Evolutionary conservation across 1,140 invertebrate species (phyloP).

Genomic region (Drosophila mojavensis): DNA sequence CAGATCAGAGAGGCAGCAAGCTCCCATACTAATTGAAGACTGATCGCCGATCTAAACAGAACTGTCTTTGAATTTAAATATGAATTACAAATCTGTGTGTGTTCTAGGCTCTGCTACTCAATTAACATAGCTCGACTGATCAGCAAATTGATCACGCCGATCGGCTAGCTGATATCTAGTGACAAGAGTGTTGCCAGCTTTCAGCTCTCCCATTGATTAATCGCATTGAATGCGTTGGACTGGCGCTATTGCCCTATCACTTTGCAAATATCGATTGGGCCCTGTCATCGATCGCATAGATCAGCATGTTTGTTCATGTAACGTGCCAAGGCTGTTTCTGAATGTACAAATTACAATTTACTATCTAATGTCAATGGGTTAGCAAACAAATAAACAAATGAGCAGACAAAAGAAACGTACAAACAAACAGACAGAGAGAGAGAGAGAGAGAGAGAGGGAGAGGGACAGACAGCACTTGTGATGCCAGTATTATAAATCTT

Average conservation of each 20-base stretch:
- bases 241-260: neutral
- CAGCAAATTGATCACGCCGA: too few species aligned
- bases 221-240: too few species aligned
- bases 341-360: constrained; percentile 40
- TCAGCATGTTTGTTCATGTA: constrained; percentile 18
- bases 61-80: too few species aligned
- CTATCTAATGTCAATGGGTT: constrained; percentile 54
- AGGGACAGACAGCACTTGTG: constrained; percentile 6
- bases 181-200: too few species aligned
- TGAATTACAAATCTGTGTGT: too few species aligned
- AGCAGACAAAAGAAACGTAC: constrained; percentile 36
- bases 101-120: too few species aligned
- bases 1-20: too few species aligned
- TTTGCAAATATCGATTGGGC: constrained; percentile 16
- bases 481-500: constrained; percentile 57
- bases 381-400: constrained; percentile 46
- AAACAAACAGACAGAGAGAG: constrained; percentile 6
- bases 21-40: neutral
- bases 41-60: neutral
- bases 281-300: constrained; percentile 23
- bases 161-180: too few species aligned
- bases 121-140: too few species aligned
- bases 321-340: constrained; percentile 37
- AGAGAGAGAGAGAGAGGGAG: neutral
- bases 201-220: too few species aligned